Base-by-base conservation (phyloP, 2,797 vertebrate genomes). In the Pampus argenteus region DNA sequence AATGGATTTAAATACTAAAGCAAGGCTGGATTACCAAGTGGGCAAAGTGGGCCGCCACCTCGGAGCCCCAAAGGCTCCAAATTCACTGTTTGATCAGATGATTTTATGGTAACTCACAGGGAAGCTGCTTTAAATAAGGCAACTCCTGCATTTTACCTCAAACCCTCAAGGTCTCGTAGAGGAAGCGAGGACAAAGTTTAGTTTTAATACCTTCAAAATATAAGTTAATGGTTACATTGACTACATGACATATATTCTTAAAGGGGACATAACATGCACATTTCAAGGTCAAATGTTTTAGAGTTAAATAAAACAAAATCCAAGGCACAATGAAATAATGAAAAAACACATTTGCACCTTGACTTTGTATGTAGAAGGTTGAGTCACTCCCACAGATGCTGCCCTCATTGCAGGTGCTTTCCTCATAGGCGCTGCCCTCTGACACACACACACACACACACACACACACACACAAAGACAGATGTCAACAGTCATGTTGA, bases 331-430 rank as follows among this genome's bases (percentile, higher is more conserved):
- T 52, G 20, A 48, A 50, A 44, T 25, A 9, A 17, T 8, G 0
- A 45, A 20, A 5, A 69, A 54, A 25, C 6, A 17, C 25, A 18
- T 73, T 3, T 22, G 31, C 86, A 99, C 98, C 98, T 97, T 97
- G 94, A 63, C 91, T 95, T 81, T 98, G 96, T 82, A 89, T 94
- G 89, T 97, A 97, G 91, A 98, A 98, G 0, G 95, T 91, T 4
- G 96, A 95, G 86, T 99, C 98, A 11, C 97, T 98, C 76, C 95
- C 96, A 72, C 95, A 97, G 81, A 96, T 5, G 67, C 96, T 98
- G 85, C 92, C 96, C 23, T 94, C 94, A 87, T 92, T 93, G 90
- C 95, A 95, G 88, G 95, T 66, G 82, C 95, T 97, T 67, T 96
- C 95, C 72, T 97, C 96, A 65, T 91, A 95, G 74, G 92, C 81